Evolutionary conservation across 1,140 invertebrate species (phyloP).

Genomic region (Amyelois transitella): DNA sequence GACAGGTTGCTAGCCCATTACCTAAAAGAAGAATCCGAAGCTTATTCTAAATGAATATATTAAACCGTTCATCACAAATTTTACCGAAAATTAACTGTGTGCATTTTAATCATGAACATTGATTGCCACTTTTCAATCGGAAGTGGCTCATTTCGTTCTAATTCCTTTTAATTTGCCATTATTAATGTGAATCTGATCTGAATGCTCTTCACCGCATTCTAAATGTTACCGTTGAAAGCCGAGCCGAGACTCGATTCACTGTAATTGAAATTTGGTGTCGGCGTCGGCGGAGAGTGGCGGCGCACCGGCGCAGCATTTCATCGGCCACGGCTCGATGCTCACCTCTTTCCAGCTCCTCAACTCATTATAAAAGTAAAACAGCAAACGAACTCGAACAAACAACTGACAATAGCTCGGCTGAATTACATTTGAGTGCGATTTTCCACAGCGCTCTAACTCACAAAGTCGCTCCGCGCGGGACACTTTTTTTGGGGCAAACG

Average conservation of each 20-base stretch:
- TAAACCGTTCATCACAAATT: too few species aligned
- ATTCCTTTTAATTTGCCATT: background rate
- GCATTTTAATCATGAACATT: too few species aligned
- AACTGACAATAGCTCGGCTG: constrained; percentile 20
- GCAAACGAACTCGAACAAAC: constrained; percentile 21
- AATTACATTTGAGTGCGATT: constrained; percentile 31
- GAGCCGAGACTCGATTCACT: background rate
- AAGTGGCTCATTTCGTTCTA: background rate
- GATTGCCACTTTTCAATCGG: background rate
- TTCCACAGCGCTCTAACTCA: background rate
- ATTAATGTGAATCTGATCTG: background rate
- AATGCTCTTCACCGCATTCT: background rate
- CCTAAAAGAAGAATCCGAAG: too few species aligned
- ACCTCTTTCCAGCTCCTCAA: background rate
- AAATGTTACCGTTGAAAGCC: background rate
- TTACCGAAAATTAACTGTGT: too few species aligned
- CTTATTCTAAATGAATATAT: too few species aligned
- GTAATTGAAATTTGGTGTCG: constrained; percentile 2
- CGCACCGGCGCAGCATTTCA: background rate
- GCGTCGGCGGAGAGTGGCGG: background rate
- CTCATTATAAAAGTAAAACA: constrained; percentile 17
- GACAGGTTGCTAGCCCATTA: too few species aligned
- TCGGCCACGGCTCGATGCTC: background rate
- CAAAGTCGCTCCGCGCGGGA: background rate
- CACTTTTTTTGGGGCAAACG: constrained; percentile 35